Percentiles rank a stretch among this genome's conserved stretches.
Evolutionary conservation across 2,888 invertebrate genomes (phyloP).

Genomic region (Phortica okadai): DNA sequence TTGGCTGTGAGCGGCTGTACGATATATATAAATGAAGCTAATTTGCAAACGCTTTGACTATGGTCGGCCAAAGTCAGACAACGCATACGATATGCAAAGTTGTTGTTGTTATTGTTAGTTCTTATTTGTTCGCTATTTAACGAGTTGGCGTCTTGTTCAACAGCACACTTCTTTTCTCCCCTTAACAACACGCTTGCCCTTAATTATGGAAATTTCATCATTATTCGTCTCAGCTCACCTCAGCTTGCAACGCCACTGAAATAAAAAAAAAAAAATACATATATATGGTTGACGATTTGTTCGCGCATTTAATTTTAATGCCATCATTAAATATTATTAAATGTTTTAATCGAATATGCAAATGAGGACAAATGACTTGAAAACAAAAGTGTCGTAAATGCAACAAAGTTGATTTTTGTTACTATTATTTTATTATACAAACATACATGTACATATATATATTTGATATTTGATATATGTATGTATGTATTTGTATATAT

Average conservation of each 20-base stretch:
- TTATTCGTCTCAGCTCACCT: too few species aligned
- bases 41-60: not conserved
- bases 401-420: slow-evolving; percentile 43
- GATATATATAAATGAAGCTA: not conserved
- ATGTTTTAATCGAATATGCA: slow-evolving; percentile 72
- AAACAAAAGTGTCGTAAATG: slow-evolving; percentile 66
- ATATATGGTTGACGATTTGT: slow-evolving; percentile 34
- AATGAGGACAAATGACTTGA: slow-evolving; percentile 73
- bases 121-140: not conserved
- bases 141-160: not conserved
- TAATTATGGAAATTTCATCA: too few species aligned
- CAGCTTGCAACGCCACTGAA: too few species aligned
- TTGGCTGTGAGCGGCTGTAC: too few species aligned
- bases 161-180: not conserved
- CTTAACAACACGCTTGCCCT: too few species aligned
- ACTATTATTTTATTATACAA: not conserved
- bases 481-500: not conserved
- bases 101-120: not conserved
- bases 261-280: not conserved
- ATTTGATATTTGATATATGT: too few species aligned
- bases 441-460: too few species aligned
- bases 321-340: slow-evolving; percentile 52
- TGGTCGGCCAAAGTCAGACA: not conserved
- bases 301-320: slow-evolving; percentile 39
- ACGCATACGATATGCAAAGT: not conserved